These are phyloP conservation scores for Pachycephus smyrnensis DNA, from an alignment of 2,888 invertebrate genomes.

Conservation along the genomic window DNA sequence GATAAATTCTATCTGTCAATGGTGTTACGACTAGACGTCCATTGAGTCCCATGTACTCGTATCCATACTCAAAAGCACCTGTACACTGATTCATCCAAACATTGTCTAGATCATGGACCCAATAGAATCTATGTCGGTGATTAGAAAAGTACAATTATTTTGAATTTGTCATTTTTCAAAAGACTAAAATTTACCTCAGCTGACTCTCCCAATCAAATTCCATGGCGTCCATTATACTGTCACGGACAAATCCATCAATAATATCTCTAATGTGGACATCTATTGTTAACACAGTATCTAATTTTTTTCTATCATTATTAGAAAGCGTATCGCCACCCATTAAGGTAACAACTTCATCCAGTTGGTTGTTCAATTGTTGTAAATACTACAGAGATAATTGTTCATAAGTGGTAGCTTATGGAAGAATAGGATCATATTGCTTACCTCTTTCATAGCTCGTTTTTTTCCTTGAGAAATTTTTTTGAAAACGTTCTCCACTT, in stretches of 20 bases:
- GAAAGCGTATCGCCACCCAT: constrained; percentile 68
- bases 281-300: constrained; percentile 89
- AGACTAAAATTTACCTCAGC: constrained; percentile 69
- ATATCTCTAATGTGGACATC: constrained; percentile 95
- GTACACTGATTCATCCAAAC: constrained; percentile 87
- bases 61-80: constrained; percentile 90
- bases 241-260: constrained; percentile 82
- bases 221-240: constrained; percentile 83
- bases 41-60: constrained; percentile 95
- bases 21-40: constrained; percentile 93
- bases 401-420: background rate
- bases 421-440: background rate
- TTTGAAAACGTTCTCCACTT: constrained; percentile 89
- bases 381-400: constrained; percentile 70
- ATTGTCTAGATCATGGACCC: constrained; percentile 85
- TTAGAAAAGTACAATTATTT: background rate
- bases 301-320: constrained; percentile 87
- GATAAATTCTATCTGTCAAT: constrained; percentile 90
- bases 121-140: constrained; percentile 75
- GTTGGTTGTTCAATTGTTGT: constrained; percentile 81
- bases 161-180: background rate
- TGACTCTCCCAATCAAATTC: constrained; percentile 97
- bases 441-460: constrained; percentile 85
- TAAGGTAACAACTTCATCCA: constrained; percentile 81
- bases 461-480: constrained; percentile 81